Percentiles rank a stretch among this genome's conserved stretches.
These are phyloP conservation scores for Dromococcyx pavoninus DNA, from an alignment of 2,797 vertebrate genomes.

Conservation along the genomic window DNA sequence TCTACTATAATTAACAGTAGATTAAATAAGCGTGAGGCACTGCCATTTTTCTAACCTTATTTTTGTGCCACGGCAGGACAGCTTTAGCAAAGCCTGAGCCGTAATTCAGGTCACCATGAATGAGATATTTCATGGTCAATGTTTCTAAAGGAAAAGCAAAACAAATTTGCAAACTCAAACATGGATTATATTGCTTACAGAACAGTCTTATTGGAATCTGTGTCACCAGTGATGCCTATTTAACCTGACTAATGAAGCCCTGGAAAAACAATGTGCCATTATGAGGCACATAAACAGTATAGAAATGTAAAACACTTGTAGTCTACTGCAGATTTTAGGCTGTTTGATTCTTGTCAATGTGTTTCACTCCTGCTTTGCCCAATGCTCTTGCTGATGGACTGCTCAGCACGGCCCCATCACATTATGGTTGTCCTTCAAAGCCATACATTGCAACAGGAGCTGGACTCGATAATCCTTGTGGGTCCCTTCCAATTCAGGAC, in stretches of 20 bases:
- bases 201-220: background rate
- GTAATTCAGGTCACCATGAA: background rate
- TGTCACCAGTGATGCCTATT: background rate
- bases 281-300: background rate
- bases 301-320: background rate
- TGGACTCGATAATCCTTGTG: too few species aligned
- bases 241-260: background rate
- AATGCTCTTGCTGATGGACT: background rate
- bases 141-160: background rate
- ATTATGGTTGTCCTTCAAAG: background rate
- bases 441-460: too few species aligned
- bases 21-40: background rate
- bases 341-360: background rate
- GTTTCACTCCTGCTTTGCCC: background rate
- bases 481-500: too few species aligned
- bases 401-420: fast-evolving
- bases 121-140: fast-evolving
- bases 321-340: background rate
- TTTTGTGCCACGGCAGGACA: background rate
- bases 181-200: background rate
- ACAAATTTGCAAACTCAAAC: background rate
- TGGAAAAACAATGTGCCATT: too few species aligned
- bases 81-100: background rate
- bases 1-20: background rate
- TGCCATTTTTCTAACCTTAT: background rate